Evolutionary conservation across 35 echinoderm and acorn worm genomes (phyloP), one percentile per base, ranked within the genome.

Genomic region (Apostichopus californicus): DNA sequence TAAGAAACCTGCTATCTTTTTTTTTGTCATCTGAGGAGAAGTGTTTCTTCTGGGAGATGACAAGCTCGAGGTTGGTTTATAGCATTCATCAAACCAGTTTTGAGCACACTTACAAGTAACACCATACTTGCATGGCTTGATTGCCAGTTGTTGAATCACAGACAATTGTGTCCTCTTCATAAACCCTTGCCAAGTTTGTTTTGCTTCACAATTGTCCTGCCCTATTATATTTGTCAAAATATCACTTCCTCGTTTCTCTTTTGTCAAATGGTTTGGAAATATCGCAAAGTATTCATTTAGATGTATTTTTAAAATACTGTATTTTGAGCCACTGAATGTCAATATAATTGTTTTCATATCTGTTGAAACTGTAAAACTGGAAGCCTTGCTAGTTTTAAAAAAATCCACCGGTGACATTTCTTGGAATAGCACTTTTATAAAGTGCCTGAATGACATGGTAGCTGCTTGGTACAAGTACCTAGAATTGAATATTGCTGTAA

Each of bases 281-380:
- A 66, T 73, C 2, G 84, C 18, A 64, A 96, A 96, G 87, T 96
- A 96, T 57, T 96, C 95, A 64, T 88, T 87, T 6, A 96, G 87
- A 20, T 90, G 86, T 78, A 96, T 90, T 57, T 93, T 89, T 63
- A 92, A 92, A 13, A 96, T 56, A 14, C 88, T 79, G 71, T 90
- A 93, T 68, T 94, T 96, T 9, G 90, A 73, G 28, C 89, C 75
- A 1, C 55, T 84, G 15, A 92, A 94, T 13, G 90, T 91, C 9
- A 96, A 60, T 1, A 96, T 68, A 12, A 94, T 26, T 34, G 92
- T 56, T 64, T 85, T 91, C 23, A 96, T 24, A 22, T 94, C 93
- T 12, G 90, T 80, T 15, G 90, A 92, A 77, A 96, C 87, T 9
- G 79, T 71, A 15, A 96, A 83, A 13, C 20, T 13, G 8, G 63